phyloP scores from a whole-genome alignment of 1,140 invertebrate species.

The Oppia nitens region DNA sequence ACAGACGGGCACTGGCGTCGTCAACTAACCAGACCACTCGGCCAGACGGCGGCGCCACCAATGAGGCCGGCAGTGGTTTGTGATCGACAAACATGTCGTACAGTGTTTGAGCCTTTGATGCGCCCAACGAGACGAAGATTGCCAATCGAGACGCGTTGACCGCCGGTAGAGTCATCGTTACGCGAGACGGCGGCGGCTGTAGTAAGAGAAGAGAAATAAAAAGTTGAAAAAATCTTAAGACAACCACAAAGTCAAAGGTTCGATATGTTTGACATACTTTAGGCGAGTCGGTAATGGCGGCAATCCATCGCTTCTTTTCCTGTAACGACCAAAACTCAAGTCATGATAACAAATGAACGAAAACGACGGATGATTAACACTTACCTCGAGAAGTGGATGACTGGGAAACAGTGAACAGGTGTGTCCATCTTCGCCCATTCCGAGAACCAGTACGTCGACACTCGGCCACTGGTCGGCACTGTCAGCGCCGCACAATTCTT shows the following conservation, averaged over 20 bases:
- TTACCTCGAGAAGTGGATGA: slow-evolving; percentile 48
- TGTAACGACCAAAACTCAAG: slow-evolving; percentile 15
- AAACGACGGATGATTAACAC: background rate
- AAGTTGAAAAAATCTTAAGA: background rate
- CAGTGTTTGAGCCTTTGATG: slow-evolving; percentile 64
- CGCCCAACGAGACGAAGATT: slow-evolving; percentile 66
- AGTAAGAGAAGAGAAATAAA: too few species aligned
- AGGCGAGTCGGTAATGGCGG: slow-evolving; percentile 73
- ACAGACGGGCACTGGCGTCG: slow-evolving; percentile 40
- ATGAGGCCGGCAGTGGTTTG: slow-evolving; percentile 42
- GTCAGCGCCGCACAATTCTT: slow-evolving; percentile 2
- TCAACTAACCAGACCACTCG: slow-evolving; percentile 62
- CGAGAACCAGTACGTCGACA: slow-evolving; percentile 69
- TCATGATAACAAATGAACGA: background rate
- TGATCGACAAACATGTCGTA: slow-evolving; percentile 53
- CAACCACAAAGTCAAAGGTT: too few species aligned
- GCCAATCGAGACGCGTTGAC: slow-evolving; percentile 70
- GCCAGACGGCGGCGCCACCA: slow-evolving; percentile 49
- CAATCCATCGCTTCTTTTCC: slow-evolving; percentile 45
- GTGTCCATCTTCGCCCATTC: slow-evolving; percentile 96
- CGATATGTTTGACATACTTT: slow-evolving; percentile 35
- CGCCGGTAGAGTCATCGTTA: slow-evolving; percentile 82
- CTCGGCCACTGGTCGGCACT: slow-evolving; percentile 38
- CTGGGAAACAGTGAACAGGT: slow-evolving; percentile 92
- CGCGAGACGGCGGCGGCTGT: slow-evolving; percentile 59